These are phyloP conservation scores for Urophycis tenuis DNA, from an alignment of 2,797 vertebrate species.

Conservation along the genomic window DNA sequence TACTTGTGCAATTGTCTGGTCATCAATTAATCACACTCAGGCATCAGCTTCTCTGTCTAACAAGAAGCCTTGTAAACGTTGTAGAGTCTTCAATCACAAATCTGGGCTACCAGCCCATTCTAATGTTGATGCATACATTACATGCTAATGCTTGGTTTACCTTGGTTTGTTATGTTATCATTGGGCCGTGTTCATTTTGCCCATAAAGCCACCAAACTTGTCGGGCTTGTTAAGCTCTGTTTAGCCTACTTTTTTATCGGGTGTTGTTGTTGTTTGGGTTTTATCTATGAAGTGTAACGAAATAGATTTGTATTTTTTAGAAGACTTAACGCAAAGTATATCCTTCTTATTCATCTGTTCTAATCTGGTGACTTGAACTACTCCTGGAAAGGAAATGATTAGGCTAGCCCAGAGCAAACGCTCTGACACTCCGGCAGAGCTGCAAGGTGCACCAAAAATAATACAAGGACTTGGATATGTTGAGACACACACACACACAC, in stretches of 20 bases:
- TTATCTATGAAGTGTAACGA: neutral
- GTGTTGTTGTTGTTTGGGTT: neutral
- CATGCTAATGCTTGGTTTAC: neutral
- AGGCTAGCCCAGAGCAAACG: neutral
- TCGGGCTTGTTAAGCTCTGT: neutral
- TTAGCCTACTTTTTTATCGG: neutral
- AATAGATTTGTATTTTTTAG: neutral
- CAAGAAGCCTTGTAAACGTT: too few species aligned
- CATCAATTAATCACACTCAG: too few species aligned
- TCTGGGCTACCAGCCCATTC: too few species aligned
- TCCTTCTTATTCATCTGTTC: neutral
- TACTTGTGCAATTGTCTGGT: too few species aligned
- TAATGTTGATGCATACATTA: slow-evolving; percentile 1
- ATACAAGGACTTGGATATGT: neutral
- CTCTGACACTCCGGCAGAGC: neutral
- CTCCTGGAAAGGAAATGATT: neutral
- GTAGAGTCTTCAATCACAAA: too few species aligned
- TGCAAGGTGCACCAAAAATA: neutral
- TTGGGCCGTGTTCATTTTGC: slow-evolving; percentile 1
- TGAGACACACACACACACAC: slow-evolving; percentile 10
- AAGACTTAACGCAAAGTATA: neutral
- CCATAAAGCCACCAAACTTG: slow-evolving; percentile 2
- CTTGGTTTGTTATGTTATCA: slow-evolving; percentile 14
- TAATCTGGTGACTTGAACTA: neutral
- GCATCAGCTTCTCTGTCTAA: too few species aligned